Percentiles rank a stretch among this genome's conserved stretches.
These are phyloP conservation scores for Ceratina australensis DNA, from an alignment of 1,140 invertebrate species.

Conservation along the genomic window DNA sequence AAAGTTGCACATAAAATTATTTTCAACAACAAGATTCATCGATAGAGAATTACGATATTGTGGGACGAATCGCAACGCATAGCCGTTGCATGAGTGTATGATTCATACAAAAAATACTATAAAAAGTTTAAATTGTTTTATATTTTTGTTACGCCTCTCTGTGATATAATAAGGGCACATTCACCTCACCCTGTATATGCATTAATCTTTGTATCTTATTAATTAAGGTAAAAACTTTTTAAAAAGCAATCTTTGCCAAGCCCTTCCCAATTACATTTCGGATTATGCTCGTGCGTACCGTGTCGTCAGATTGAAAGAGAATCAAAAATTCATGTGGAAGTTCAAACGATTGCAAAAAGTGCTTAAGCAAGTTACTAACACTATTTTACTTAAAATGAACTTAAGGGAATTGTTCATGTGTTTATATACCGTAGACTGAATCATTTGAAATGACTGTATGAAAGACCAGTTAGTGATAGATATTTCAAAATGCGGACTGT, in stretches of 20 bases:
- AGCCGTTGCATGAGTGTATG: constrained; percentile 63
- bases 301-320: constrained; percentile 14
- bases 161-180: constrained; percentile 76
- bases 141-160: constrained; percentile 76
- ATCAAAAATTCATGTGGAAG: constrained; percentile 17
- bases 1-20: not conserved
- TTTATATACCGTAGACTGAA: constrained; percentile 18
- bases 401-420: constrained; percentile 49
- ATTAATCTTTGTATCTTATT: constrained; percentile 67
- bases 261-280: constrained; percentile 60
- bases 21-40: no score
- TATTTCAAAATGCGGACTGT: not conserved
- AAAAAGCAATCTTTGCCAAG: constrained; percentile 60
- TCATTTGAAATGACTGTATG: constrained; percentile 18
- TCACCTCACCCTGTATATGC: constrained; percentile 71
- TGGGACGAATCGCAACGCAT: constrained; percentile 60
- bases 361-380: not conserved
- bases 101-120: constrained; percentile 63
- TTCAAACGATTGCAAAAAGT: constrained; percentile 1
- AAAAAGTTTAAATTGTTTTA: constrained; percentile 72
- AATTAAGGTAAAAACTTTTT: constrained; percentile 63
- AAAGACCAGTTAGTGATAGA: not conserved
- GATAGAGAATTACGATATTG: constrained; percentile 2
- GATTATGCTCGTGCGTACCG: constrained; percentile 59
- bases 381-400: constrained; percentile 20